Base-by-base conservation (phyloP, 1,140 invertebrate genomes). In the Dreissena rostriformis region DNA sequence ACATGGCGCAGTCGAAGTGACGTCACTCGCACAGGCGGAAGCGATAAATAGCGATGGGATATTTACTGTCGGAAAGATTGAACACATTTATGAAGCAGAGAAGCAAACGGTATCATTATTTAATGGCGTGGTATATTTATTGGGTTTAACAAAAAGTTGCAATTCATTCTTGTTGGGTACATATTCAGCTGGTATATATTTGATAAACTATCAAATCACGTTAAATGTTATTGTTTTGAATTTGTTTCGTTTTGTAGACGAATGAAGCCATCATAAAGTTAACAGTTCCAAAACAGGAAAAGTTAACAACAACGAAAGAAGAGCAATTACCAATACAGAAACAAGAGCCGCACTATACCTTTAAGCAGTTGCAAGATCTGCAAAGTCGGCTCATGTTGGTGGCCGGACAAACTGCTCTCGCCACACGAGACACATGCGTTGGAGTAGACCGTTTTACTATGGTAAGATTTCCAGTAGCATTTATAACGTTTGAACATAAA, bases 341-440 rank as follows among this genome's bases (percentile, higher is more conserved):
- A n/a, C n/a, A n/a, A n/a, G n/a, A n/a, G n/a, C n/a, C n/a, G 57
- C 2, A 61, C 4, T 61, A 61, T 61, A 61, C 57, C 17, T 61
- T 61, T 24, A 24, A 61, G 17, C 57, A 61, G 11, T 24, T 61
- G 6, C 82, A 87, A 29, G 91, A 93, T 61, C 79, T 93, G 15
- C 91, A 92, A 84, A 91, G 90, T 71, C 85, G 89, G 76, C 85
- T 92, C 15, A 91, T 92, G 90, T 76, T 93, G 63, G 91, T 93
- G 55, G 91, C 91, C 63, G 91, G 91, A 28, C 89, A 90, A 86
- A 90, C 90, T 39, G 39, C 8, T 5, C 39, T 5, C 39, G 39
- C 39, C 39, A 39, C 39, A 2, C 39, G 39, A 39, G n/a, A n/a
- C n/a, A 39, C 39, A 39, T 39, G 39, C 39, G 39, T 39, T 2